Evolutionary conservation across 2,797 vertebrate species (phyloP).

Genomic region (Okamejei kenojei): DNA sequence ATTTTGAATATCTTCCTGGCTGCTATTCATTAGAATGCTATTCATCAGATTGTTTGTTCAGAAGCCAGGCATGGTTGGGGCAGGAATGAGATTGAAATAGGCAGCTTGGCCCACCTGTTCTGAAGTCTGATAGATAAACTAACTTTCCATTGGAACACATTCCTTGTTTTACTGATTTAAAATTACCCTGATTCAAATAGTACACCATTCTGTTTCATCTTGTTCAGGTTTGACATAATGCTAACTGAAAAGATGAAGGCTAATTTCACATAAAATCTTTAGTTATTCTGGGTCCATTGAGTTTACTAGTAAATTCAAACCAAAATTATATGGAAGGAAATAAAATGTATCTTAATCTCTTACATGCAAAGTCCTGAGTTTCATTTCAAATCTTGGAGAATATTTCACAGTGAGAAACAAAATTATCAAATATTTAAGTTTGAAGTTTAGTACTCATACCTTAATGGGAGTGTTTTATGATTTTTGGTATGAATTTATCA

Average conservation of each 20-base stretch:
- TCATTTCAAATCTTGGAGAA: slow-evolving; percentile 3
- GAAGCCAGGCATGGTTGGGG: too few species aligned
- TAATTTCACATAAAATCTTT: slow-evolving; percentile 10
- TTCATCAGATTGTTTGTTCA: too few species aligned
- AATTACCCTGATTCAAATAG: background rate
- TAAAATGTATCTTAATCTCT: too few species aligned
- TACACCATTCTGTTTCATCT: background rate
- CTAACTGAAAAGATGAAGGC: background rate
- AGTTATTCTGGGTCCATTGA: slow-evolving; percentile 16
- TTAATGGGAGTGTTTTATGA: background rate
- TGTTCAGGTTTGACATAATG: slow-evolving; percentile 24
- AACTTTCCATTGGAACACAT: slow-evolving; percentile 3
- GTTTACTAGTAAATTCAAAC: background rate
- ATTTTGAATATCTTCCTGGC: background rate
- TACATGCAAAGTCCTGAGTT: background rate
- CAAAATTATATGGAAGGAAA: background rate
- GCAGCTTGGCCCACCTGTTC: background rate
- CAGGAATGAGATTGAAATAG: background rate
- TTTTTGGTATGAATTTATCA: background rate
- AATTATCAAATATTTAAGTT: background rate
- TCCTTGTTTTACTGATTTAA: background rate
- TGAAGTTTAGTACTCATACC: background rate
- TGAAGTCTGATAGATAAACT: background rate
- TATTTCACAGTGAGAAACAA: background rate
- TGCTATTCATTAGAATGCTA: background rate